Evolutionary conservation across 2,113 vertebrate species (phyloP).

Genomic region (Pluvialis apricaria): DNA sequence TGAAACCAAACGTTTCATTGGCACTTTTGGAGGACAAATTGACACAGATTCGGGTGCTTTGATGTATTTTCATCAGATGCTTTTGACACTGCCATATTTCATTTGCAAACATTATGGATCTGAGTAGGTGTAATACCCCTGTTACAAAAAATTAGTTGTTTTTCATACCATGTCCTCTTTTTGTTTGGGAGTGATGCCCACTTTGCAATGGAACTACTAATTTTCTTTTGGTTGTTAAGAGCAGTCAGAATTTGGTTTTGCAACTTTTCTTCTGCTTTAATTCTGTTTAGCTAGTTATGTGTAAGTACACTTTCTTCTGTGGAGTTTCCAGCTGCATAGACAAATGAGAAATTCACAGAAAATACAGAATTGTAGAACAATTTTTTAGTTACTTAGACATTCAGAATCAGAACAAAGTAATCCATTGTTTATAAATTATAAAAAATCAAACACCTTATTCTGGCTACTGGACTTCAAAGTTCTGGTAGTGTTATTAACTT

Average conservation of each 20-base stretch:
- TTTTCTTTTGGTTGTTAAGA: neutral
- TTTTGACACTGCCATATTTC: neutral
- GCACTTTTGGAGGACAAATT: neutral
- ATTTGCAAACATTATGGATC: neutral
- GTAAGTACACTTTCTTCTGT: neutral
- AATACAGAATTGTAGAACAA: neutral
- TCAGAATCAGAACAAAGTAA: neutral
- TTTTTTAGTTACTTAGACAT: neutral
- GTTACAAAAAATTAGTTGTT: neutral
- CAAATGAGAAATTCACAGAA: neutral
- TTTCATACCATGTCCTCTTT: neutral
- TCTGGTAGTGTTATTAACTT: neutral
- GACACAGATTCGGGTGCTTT: neutral
- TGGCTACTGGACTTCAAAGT: neutral
- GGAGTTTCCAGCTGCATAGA: neutral
- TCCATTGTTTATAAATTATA: neutral
- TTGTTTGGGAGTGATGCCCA: neutral
- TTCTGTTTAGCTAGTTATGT: neutral
- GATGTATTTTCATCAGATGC: neutral
- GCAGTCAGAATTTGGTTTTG: neutral
- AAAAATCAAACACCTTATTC: neutral
- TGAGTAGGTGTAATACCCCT: neutral
- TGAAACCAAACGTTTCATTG: neutral
- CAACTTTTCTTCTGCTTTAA: neutral
- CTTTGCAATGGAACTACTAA: neutral